Percentiles rank a stretch among this genome's conserved stretches.
Conservation (phyloP, 2,888 invertebrate species). For the Eupithecia abbreviata region DNA sequence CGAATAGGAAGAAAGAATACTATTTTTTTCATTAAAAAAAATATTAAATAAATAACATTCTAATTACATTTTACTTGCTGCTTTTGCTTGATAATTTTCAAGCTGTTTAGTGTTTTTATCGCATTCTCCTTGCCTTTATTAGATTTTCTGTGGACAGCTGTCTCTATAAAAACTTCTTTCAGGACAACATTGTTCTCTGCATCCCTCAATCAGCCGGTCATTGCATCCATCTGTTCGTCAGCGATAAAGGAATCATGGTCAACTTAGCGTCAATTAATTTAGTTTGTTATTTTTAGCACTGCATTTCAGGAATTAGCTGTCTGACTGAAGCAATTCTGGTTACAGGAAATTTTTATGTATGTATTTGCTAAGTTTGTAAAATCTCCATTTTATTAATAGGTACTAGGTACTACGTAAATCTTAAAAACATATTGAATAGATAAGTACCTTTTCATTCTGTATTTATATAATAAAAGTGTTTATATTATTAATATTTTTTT, state of each 20-base stretch:
- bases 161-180: not conserved
- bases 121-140: too few relatives aligned
- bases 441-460: too few relatives aligned
- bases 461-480: too few relatives aligned
- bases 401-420: too few relatives aligned
- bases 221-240: conserved; percentile 62
- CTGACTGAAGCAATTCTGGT: not conserved
- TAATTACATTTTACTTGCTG: too few relatives aligned
- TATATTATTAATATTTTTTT: too few relatives aligned
- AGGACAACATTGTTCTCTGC: not conserved
- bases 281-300: not conserved
- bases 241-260: conserved; percentile 8
- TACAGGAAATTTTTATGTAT: not conserved
- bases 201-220: conserved; percentile 73
- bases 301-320: not conserved
- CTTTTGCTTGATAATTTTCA: not conserved
- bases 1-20: too few relatives aligned
- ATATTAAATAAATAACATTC: too few relatives aligned
- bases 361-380: not conserved
- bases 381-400: too few relatives aligned
- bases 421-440: too few relatives aligned
- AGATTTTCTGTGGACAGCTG: not conserved
- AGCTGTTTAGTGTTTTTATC: not conserved
- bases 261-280: conserved; percentile 6
- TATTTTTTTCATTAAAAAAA: too few relatives aligned